Base-by-base conservation (phyloP, 2,113 vertebrate species). In the Brachyhypopomus gauderio region DNA sequence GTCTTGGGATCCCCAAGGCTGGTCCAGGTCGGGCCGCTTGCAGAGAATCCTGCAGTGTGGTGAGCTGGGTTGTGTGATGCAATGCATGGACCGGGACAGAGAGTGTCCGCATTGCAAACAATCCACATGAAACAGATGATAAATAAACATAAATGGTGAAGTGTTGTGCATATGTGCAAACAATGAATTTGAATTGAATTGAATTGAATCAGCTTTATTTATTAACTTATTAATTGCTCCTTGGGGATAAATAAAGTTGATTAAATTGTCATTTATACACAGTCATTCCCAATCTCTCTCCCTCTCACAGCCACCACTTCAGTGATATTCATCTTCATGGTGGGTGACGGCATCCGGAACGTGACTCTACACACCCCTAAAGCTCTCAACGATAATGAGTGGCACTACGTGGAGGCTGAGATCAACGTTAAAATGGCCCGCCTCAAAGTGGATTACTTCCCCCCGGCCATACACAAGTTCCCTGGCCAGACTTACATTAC, bases 321-420 rank as follows among this genome's bases (percentile, higher is more conserved):
- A 0, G 89, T 99, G 83, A 89, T 91, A 1, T 96, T 99, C 11
- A 83, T 95, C 38, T 99, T 98, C 0, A 95, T 98, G 87, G 96
- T 98, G 2, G 98, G 98, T 0, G 97, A 98, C 0, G 97, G 98
- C 56, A 96, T 97, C 0, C 91, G 97, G 84, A 98, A 99, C 79
- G 90, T 96, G 78, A 97, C 96, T 0, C 91, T 95, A 3, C 89
- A 86, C 22, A 95, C 96, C 0, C 92, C 87, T 3, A 88, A 94
- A 5, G 92, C 94, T 23, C 96, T 98, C 77, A 97, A 96, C 0
- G 95, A 99, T 0, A 96, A 99, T 0, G 96, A 98, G 86, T 99
- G 98, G 98, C 97, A 99, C 84, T 94, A 96, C 79, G 96, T 99
- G 79, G 95, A 97, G 85, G 98, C 95, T 0, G 97, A 99, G 88